Evolutionary conservation across 2,797 vertebrate species (phyloP).

Genomic region (Gymnoscopelus microlampas): DNA sequence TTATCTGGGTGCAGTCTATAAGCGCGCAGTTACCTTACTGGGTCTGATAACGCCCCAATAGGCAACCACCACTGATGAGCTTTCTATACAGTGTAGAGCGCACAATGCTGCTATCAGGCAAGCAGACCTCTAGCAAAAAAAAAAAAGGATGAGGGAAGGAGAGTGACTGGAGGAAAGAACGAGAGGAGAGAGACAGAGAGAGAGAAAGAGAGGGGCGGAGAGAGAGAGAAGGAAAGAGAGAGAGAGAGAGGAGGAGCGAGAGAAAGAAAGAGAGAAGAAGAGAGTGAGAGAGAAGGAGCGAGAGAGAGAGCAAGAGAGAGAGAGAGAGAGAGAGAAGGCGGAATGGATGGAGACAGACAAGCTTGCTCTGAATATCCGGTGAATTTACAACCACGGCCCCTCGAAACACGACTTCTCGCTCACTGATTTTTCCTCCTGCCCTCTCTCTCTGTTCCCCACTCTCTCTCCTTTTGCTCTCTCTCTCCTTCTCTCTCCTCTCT

Average conservation of each 20-base stretch:
- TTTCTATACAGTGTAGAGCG: constrained; percentile 93
- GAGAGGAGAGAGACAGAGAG: constrained; percentile 17
- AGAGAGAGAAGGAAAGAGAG: constrained; percentile 34
- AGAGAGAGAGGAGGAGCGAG: constrained; percentile 58
- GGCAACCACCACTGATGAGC: constrained; percentile 96
- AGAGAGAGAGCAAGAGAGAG: constrained; percentile 69
- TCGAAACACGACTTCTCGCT: constrained; percentile 84
- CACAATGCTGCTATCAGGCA: constrained; percentile 96
- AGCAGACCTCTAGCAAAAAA: constrained; percentile 86
- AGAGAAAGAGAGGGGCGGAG: constrained; percentile 52
- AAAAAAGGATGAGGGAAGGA: constrained; percentile 28
- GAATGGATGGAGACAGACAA: constrained; percentile 63
- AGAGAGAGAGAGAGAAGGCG: constrained; percentile 50
- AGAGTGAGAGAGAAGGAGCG: neutral
- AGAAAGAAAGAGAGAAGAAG: constrained; percentile 48
- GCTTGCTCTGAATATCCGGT: constrained; percentile 91
- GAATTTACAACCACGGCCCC: constrained; percentile 90
- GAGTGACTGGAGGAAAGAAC: constrained; percentile 75
- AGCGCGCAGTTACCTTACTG: constrained; percentile 94
- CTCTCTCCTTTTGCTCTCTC: constrained; percentile 31
- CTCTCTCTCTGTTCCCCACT: neutral
- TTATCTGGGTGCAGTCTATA: constrained; percentile 98
- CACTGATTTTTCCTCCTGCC: constrained; percentile 46
- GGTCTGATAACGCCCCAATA: constrained; percentile 93
- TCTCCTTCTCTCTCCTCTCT: constrained; percentile 84